Evolutionary conservation across 2,888 invertebrate species (phyloP).

Genomic region (Lamellibrachia satsuma): DNA sequence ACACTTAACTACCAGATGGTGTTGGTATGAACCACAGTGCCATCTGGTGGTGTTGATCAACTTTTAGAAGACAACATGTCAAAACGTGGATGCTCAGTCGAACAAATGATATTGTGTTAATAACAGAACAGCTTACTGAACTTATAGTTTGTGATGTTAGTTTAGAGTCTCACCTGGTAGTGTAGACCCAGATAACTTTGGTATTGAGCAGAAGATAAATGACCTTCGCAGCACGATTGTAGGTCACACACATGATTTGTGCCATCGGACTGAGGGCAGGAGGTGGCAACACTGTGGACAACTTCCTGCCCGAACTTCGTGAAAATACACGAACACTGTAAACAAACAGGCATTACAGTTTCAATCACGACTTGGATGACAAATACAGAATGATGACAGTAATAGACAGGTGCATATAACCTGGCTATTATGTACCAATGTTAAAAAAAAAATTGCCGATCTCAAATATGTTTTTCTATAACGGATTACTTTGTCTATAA

Average conservation of each 20-base stretch:
- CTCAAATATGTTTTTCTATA: background rate
- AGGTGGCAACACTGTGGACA: conserved; percentile 62
- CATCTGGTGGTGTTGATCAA: no score
- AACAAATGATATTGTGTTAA: no score
- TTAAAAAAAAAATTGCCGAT: no score
- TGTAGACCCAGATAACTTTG: conserved; percentile 62
- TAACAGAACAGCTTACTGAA: no score
- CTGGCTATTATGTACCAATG: background rate
- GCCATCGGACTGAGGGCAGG: conserved; percentile 60
- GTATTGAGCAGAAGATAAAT: conserved; percentile 59
- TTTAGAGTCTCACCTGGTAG: conserved; percentile 52
- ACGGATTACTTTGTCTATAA: no score
- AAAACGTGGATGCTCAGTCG: no score
- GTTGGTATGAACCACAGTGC: background rate
- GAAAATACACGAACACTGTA: conserved; percentile 60
- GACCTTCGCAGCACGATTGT: conserved; percentile 58
- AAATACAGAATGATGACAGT: background rate
- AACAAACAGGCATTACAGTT: conserved; percentile 13
- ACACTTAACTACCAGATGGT: background rate
- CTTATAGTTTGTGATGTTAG: no score
- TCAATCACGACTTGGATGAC: background rate
- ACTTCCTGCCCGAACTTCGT: conserved; percentile 52
- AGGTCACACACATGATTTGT: conserved; percentile 54
- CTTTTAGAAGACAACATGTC: no score
- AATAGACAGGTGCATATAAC: background rate